phyloP scores from a whole-genome alignment of 2,888 invertebrate genomes.

The Elmis aenea region DNA sequence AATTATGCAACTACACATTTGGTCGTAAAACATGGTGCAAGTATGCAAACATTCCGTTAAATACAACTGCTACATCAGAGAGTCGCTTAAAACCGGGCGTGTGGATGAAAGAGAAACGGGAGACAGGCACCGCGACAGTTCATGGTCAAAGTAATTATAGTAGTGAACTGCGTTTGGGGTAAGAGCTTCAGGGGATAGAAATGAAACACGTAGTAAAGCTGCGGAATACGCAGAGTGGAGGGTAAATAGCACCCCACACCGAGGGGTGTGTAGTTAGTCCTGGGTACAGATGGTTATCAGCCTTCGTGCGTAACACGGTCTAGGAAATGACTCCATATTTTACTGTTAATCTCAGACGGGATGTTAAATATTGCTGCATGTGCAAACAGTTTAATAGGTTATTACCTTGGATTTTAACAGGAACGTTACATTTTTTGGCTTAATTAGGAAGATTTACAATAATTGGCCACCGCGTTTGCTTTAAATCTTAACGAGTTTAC shows the following conservation, averaged over 20 bases:
- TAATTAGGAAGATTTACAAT: too few relatives aligned
- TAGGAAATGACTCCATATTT: conserved; percentile 38
- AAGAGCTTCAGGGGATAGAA: conserved; percentile 24
- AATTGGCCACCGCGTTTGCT: too few relatives aligned
- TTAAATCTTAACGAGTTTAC: too few relatives aligned
- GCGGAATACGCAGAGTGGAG: conserved; percentile 14
- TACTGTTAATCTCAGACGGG: conserved; percentile 33
- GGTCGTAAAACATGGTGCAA: too few relatives aligned
- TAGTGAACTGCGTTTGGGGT: conserved; percentile 23
- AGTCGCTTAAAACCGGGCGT: too few relatives aligned
- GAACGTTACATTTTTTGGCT: too few relatives aligned
- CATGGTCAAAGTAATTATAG: conserved; percentile 41
- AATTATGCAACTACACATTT: too few relatives aligned
- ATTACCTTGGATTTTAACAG: too few relatives aligned
- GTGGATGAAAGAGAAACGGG: too few relatives aligned
- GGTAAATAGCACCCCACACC: conserved; percentile 20
- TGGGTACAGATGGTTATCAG: conserved; percentile 35
- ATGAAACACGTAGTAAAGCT: conserved; percentile 22
- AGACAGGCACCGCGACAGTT: conserved; percentile 26
- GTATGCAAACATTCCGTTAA: too few relatives aligned
- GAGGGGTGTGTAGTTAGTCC: conserved; percentile 25
- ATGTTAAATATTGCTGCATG: conserved; percentile 22
- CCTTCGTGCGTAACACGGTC: conserved; percentile 28
- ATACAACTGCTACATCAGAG: too few relatives aligned
- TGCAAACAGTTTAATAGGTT: conserved; percentile 19